Conservation (phyloP, 2,113 vertebrate genomes). For the Melierax canorus region DNA sequence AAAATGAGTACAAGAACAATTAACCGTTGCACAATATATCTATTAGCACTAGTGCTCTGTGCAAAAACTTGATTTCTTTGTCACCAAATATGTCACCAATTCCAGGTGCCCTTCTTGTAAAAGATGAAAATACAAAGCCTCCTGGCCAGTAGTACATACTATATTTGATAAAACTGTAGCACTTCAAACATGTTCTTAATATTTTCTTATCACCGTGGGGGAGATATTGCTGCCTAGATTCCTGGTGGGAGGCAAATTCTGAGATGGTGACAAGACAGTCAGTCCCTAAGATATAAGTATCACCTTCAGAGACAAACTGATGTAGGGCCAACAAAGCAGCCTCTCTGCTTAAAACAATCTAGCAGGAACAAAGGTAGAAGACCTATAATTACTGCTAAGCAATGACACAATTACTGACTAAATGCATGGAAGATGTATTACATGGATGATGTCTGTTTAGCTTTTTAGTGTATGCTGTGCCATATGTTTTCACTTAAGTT, state of each 20-base stretch:
- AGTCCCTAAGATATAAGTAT: background rate
- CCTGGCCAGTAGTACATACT: background rate
- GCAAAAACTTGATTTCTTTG: background rate
- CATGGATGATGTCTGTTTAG: background rate
- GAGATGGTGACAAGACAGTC: background rate
- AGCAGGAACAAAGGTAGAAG: background rate
- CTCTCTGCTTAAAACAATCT: background rate
- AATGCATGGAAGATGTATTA: background rate
- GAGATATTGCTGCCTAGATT: background rate
- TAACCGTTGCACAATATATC: conserved; percentile 28
- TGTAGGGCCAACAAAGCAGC: background rate
- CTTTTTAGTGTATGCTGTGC: background rate
- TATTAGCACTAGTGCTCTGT: background rate
- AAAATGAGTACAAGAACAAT: conserved; percentile 29
- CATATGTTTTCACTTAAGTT: conserved; percentile 35
- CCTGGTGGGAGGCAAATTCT: background rate
- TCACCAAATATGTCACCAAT: background rate
- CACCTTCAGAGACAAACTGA: background rate
- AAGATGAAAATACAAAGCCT: background rate
- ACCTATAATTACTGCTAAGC: background rate
- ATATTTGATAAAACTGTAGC: background rate
- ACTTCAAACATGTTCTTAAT: background rate
- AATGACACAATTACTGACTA: background rate
- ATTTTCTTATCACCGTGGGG: background rate
- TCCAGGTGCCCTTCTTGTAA: background rate